Evolutionary conservation across 2,797 vertebrate species (phyloP).

Genomic region (Buphagus erythrorhynchus): DNA sequence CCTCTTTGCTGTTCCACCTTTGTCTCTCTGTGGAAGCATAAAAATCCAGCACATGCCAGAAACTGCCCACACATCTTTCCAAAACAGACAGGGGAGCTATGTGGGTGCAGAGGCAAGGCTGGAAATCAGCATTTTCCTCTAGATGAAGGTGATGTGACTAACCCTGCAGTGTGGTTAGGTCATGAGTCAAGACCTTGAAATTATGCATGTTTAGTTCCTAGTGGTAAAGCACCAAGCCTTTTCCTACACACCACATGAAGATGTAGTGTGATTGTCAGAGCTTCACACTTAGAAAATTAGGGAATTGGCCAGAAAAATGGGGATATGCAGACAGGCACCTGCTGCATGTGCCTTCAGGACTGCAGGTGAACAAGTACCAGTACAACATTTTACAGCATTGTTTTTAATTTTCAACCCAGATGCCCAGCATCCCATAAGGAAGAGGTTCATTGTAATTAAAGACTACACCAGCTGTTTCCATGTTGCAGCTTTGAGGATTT

Average conservation of each 20-base stretch:
- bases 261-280: background rate
- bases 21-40: background rate
- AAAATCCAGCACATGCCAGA: rapidly evolving
- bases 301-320: background rate
- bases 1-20: background rate
- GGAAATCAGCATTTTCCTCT: background rate
- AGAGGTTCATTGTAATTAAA: background rate
- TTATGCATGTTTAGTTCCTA: rapidly evolving
- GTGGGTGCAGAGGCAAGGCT: background rate
- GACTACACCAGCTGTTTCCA: background rate
- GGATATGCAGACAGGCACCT: background rate
- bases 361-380: background rate
- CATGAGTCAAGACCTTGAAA: background rate
- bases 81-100: background rate
- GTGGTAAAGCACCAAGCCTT: background rate
- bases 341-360: background rate
- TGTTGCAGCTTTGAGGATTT: background rate
- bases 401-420: background rate
- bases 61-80: background rate
- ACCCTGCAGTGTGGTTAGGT: background rate
- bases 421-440: background rate
- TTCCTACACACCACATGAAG: background rate
- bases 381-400: background rate
- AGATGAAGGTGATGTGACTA: background rate
- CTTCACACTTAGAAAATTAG: background rate